Percentiles rank a stretch among this genome's conserved stretches.
Conservation (phyloP, 2,888 invertebrate species). For the Leptopilina syphax region DNA sequence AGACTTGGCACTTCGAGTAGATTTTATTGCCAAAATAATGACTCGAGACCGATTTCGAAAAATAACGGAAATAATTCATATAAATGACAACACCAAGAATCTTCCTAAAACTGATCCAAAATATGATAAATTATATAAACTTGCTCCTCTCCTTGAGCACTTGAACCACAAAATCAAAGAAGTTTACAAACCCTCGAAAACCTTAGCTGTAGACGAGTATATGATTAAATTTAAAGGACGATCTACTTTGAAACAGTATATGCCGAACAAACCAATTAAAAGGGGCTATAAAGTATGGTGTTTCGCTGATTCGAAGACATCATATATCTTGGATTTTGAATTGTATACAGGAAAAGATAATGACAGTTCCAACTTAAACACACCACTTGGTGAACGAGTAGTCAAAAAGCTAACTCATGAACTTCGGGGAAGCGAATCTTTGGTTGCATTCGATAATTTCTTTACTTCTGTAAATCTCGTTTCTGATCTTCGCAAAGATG, state of each 20-base stretch:
- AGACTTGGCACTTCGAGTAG: conserved; percentile 37
- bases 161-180: conserved; percentile 33
- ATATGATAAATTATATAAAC: conserved; percentile 48
- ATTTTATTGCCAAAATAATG: conserved; percentile 45
- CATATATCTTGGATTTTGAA: conserved; percentile 45
- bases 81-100: conserved; percentile 35
- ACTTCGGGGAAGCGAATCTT: conserved; percentile 34
- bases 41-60: conserved; percentile 43
- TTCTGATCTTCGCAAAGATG: conserved; percentile 41
- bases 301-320: conserved; percentile 45
- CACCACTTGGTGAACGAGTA: conserved; percentile 46
- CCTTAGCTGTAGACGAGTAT: conserved; percentile 45
- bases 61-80: conserved; percentile 35
- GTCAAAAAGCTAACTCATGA: conserved; percentile 44
- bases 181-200: conserved; percentile 41
- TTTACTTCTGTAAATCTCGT: background rate
- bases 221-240: conserved; percentile 46
- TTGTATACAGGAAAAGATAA: background rate
- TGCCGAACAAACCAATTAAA: conserved; percentile 32
- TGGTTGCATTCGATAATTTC: conserved; percentile 46
- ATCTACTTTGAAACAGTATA: conserved; percentile 44
- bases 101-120: conserved; percentile 42
- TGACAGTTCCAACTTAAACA: background rate
- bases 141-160: conserved; percentile 43
- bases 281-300: conserved; percentile 48